Evolutionary conservation across 2,113 vertebrate species (phyloP).

Genomic region (Ifrita kowaldi): DNA sequence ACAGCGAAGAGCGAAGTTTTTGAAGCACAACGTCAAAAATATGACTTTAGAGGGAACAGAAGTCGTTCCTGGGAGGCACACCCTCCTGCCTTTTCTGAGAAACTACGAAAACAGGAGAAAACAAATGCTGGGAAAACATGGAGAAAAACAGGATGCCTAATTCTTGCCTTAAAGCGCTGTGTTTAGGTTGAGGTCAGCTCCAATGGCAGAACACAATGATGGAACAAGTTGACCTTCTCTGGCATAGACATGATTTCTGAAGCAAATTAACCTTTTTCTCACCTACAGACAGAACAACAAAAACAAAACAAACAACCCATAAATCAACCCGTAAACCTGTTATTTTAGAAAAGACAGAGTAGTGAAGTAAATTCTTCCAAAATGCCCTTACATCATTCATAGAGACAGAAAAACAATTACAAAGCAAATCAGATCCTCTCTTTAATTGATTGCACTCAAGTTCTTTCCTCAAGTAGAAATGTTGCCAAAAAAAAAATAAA

Average conservation of each 20-base stretch:
- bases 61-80: neutral
- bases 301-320: slow-evolving; percentile 66
- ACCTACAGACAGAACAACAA: slow-evolving; percentile 58
- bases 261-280: slow-evolving; percentile 70
- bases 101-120: neutral
- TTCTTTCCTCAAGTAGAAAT: slow-evolving; percentile 26
- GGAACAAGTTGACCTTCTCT: slow-evolving; percentile 67
- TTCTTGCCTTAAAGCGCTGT: neutral
- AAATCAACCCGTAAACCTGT: slow-evolving; percentile 57
- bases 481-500: neutral
- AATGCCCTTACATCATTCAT: slow-evolving; percentile 63
- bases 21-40: neutral
- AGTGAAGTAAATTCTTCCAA: slow-evolving; percentile 58
- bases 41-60: neutral
- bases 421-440: slow-evolving; percentile 62
- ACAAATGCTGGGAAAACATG: neutral
- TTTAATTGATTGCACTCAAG: slow-evolving; percentile 66
- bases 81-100: neutral
- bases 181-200: slow-evolving; percentile 36
- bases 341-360: slow-evolving; percentile 57
- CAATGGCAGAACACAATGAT: slow-evolving; percentile 45
- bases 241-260: slow-evolving; percentile 63
- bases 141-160: slow-evolving; percentile 29
- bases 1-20: neutral
- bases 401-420: slow-evolving; percentile 68